Evolutionary conservation across 2,113 vertebrate genomes (phyloP).

Genomic region (Perca flavescens): DNA sequence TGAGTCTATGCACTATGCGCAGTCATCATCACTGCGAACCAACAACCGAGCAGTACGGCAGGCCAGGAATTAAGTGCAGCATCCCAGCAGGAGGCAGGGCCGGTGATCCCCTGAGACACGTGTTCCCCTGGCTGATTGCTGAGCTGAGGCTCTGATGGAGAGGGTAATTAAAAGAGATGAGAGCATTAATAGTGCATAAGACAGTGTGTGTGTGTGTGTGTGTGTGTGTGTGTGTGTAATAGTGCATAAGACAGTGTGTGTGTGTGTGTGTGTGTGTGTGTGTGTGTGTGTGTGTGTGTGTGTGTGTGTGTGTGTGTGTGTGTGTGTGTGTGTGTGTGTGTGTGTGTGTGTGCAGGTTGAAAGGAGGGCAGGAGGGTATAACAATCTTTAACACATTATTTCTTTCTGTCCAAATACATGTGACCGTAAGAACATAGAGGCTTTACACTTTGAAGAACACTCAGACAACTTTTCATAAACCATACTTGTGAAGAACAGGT

Average conservation of each 20-base stretch:
- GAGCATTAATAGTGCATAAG: constrained; percentile 72
- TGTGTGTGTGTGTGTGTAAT: constrained; percentile 31
- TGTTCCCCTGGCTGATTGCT: constrained; percentile 56
- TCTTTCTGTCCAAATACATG: constrained; percentile 13
- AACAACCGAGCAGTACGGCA: constrained; percentile 18
- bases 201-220: constrained; percentile 34
- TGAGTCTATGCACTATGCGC: background rate
- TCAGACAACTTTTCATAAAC: constrained; percentile 16
- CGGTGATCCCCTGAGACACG: constrained; percentile 43
- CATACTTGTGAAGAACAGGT: constrained; percentile 20
- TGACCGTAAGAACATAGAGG: constrained; percentile 21
- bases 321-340: constrained; percentile 35
- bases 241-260: no score
- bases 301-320: constrained; percentile 29
- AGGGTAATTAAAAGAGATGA: constrained; percentile 75
- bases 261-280: background rate
- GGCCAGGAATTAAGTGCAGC: constrained; percentile 48
- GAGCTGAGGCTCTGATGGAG: constrained; percentile 69
- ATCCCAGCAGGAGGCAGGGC: constrained; percentile 34
- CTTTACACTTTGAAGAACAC: constrained; percentile 13
- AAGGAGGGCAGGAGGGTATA: constrained; percentile 9
- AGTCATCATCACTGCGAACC: background rate
- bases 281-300: constrained; percentile 36
- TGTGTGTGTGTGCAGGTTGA: constrained; percentile 13
- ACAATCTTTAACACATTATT: constrained; percentile 12